phyloP scores from a whole-genome alignment of 2,888 invertebrate species.

The Ceriagrion tenellum region DNA sequence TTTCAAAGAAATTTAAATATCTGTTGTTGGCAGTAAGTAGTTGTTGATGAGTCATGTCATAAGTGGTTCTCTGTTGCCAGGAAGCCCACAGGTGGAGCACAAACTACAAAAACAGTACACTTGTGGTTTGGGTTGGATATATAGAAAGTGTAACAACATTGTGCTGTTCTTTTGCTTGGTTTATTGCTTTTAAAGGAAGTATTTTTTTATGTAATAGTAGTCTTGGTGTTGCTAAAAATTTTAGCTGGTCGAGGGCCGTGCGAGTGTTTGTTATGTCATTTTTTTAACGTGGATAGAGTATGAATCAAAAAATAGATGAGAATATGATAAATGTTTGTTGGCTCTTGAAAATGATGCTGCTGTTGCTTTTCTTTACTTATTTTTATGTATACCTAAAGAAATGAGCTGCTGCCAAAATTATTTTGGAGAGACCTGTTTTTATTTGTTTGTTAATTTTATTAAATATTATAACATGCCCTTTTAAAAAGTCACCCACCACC shows the following conservation, averaged over 20 bases:
- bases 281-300: conserved; percentile 65
- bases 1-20: conserved; percentile 57
- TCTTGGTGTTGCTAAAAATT: conserved; percentile 63
- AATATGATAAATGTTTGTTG: conserved; percentile 63
- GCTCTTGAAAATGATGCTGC: conserved; percentile 64
- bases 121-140: conserved; percentile 63
- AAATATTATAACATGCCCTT: conserved; percentile 65
- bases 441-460: conserved; percentile 68
- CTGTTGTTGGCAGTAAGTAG: conserved; percentile 54
- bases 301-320: conserved; percentile 66
- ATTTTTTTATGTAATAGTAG: conserved; percentile 62
- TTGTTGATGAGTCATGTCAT: conserved; percentile 24
- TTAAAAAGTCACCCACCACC: conserved; percentile 68
- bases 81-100: conserved; percentile 65
- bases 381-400: conserved; percentile 58
- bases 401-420: conserved; percentile 65
- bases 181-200: conserved; percentile 59
- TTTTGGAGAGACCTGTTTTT: conserved; percentile 67
- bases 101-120: conserved; percentile 61
- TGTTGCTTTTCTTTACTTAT: conserved; percentile 57
- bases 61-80: conserved; percentile 46
- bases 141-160: conserved; percentile 56
- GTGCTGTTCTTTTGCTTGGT: conserved; percentile 66
- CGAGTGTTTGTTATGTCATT: conserved; percentile 45
- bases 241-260: conserved; percentile 60